A percentile compares a stretch with the other conserved stretches of the same genome.
Evolutionary conservation across 2,113 vertebrate genomes (phyloP).

Genomic region (Dascyllus trimaculatus): DNA sequence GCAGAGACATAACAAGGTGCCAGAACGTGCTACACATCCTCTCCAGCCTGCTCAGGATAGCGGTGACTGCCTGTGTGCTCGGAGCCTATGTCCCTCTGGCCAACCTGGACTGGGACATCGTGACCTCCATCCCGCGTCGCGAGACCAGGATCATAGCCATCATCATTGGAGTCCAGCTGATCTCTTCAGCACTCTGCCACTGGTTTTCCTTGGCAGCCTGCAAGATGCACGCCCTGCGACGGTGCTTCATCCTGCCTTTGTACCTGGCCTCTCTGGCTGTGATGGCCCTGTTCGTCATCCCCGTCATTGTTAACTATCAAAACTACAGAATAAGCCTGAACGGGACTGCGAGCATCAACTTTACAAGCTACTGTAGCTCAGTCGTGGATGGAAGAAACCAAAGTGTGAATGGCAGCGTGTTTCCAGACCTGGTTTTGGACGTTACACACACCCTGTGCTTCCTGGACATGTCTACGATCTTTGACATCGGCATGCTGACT

Average conservation of each 20-base stretch:
- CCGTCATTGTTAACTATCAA: constrained; percentile 38
- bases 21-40: constrained; percentile 70
- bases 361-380: constrained; percentile 54
- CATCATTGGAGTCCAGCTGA: constrained; percentile 72
- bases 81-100: constrained; percentile 72
- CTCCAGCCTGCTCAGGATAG: constrained; percentile 73
- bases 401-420: constrained; percentile 2
- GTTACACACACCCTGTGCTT: constrained; percentile 64
- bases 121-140: constrained; percentile 42
- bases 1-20: constrained; percentile 54
- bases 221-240: constrained; percentile 82
- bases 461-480: constrained; percentile 39
- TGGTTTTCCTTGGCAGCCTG: constrained; percentile 80
- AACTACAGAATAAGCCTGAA: constrained; percentile 18
- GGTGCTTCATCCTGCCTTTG: constrained; percentile 79
- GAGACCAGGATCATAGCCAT: constrained; percentile 55
- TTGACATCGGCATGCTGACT: constrained; percentile 46
- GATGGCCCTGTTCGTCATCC: constrained; percentile 60
- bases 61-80: constrained; percentile 65
- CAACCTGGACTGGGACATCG: constrained; percentile 58
- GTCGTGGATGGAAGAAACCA: constrained; percentile 10
- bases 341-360: constrained; percentile 32
- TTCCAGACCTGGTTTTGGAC: constrained; percentile 56
- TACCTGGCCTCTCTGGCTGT: constrained; percentile 75
- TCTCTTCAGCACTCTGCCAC: constrained; percentile 79